phyloP scores from a whole-genome alignment of 2,797 vertebrate species.

The Percopsis omiscomaycus region DNA sequence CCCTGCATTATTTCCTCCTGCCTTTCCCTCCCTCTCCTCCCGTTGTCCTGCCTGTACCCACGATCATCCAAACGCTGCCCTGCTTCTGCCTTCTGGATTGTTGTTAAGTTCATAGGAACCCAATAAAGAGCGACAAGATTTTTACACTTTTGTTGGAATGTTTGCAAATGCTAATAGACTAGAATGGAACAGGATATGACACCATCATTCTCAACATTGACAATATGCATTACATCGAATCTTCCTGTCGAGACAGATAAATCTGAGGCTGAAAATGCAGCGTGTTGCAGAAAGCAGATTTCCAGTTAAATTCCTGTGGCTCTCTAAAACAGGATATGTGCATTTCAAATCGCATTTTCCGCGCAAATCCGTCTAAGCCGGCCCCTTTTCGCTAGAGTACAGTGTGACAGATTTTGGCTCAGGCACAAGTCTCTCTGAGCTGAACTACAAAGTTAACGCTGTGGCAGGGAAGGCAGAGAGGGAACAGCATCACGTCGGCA shows the following conservation, averaged over 20 bases:
- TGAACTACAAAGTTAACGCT: slow-evolving; percentile 33
- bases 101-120: neutral
- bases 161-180: too few relatives aligned
- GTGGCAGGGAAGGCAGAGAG: slow-evolving; percentile 26
- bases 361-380: slow-evolving; percentile 30
- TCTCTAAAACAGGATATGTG: slow-evolving; percentile 21
- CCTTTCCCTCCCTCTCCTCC: slow-evolving; percentile 2
- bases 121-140: too few relatives aligned
- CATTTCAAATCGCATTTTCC: slow-evolving; percentile 42
- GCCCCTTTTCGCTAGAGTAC: slow-evolving; percentile 12
- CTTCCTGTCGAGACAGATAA: too few relatives aligned
- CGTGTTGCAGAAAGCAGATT: neutral
- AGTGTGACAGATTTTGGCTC: slow-evolving; percentile 41
- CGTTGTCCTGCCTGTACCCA: neutral
- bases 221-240: too few relatives aligned
- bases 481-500: slow-evolving; percentile 46
- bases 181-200: too few relatives aligned
- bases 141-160: too few relatives aligned
- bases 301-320: too few relatives aligned
- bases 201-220: too few relatives aligned
- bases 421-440: slow-evolving; percentile 4
- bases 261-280: too few relatives aligned
- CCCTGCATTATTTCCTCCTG: slow-evolving; percentile 6
- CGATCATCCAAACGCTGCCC: neutral
- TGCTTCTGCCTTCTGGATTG: neutral